Percentiles rank a stretch among this genome's conserved stretches.
phyloP scores from a whole-genome alignment of 1,140 invertebrate genomes.

The Zaprionus africanus region DNA sequence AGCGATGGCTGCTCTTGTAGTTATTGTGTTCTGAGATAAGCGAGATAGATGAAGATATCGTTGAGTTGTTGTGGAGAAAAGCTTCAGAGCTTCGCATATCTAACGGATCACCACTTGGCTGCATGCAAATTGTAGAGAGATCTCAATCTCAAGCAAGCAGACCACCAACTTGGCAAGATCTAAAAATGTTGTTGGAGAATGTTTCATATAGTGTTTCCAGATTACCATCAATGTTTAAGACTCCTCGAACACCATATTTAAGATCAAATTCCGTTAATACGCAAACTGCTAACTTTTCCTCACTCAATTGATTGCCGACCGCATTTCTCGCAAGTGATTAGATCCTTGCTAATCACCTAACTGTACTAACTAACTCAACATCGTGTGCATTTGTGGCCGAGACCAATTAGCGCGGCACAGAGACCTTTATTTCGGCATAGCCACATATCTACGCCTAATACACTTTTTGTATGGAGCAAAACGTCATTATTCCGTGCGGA shows the following conservation, averaged over 20 bases:
- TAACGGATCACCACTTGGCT: constrained; percentile 40
- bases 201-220: not conserved
- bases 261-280: not conserved
- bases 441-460: no score
- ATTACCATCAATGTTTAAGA: not conserved
- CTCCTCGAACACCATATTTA: not conserved
- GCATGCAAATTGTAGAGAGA: constrained; percentile 55
- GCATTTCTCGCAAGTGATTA: not conserved
- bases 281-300: not conserved
- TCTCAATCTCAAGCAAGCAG: constrained; percentile 40
- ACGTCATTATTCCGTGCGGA: no score
- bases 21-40: constrained; percentile 32
- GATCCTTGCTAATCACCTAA: constrained; percentile 29
- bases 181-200: not conserved
- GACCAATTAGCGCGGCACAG: constrained; percentile 36
- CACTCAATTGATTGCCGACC: not conserved
- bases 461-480: no score
- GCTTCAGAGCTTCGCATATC: constrained; percentile 59
- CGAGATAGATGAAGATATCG: constrained; percentile 62
- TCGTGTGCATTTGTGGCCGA: not conserved
- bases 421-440: no score
- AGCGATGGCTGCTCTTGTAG: constrained; percentile 19
- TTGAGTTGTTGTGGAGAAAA: constrained; percentile 53
- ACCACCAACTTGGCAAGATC: constrained; percentile 20
- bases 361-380: not conserved